Evolutionary conservation across 2,113 vertebrate genomes (phyloP), one percentile per base, ranked within the genome.

Genomic region (Solenodon paradoxus): DNA sequence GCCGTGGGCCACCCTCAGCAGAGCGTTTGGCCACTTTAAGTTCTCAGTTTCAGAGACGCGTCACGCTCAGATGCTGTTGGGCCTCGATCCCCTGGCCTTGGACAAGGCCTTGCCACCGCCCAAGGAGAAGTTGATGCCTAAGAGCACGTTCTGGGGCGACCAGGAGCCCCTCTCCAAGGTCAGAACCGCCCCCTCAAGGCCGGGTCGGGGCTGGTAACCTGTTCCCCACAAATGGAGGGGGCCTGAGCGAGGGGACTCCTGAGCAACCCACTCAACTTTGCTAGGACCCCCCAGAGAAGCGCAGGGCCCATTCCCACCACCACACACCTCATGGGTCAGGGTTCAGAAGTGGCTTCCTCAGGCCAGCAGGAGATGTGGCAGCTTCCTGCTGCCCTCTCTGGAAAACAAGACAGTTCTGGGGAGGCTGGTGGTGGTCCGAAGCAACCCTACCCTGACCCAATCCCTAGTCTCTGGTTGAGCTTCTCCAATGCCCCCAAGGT

Each of bases 141-240:
- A 80, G 4, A 35, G 40, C 68, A 1, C 0, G 0, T 0, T 15
- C 24, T 84, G 96, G 93, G 92, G 83, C 0, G 30, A 93, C 90
- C 75, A 61, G 0, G 90, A 98, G 47, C 72, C 68, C 9, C 10
- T 75, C 1, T 96, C 96, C 6, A 96, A 97, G 98, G 98, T 98
- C 75, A 95, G 93, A 35, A 2, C 35, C 16, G 10, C 11, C 78
- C 3, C 28, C 19, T 20, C 2, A 17, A 7, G 32, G 32, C 32
- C 5, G 64, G 55, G 20, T 59, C 55, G 5, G 30, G 57, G 47
- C 7, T 1, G 5, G 77, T 32, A 35, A n/a, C 28, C 49, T 20
- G 55, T 35, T 12, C 20, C 19, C 9, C n/a, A 10, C 22, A 24
- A 0, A 2, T 3, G 24, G 45, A 16, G 68, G 63, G 10, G 15